These are phyloP conservation scores for Hyphantria cunea DNA, from an alignment of 1,140 invertebrate genomes.

Conservation along the genomic window DNA sequence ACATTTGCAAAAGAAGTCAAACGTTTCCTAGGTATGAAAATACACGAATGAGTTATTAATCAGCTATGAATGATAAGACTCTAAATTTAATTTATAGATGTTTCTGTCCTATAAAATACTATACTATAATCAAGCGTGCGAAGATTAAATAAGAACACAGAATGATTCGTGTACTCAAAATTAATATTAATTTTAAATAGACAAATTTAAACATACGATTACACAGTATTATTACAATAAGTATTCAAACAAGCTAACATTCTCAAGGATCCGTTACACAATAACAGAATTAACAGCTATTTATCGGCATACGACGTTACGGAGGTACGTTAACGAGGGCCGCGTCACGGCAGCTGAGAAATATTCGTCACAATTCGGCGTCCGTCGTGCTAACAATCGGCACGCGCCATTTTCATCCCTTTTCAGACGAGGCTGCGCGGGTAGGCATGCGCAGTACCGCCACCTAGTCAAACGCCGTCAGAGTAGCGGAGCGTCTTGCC, in stretches of 20 bases:
- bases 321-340: constrained; percentile 61
- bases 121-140: no score
- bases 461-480: constrained; percentile 57
- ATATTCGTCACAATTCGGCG: constrained; percentile 53
- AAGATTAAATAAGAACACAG: no score
- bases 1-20: neutral
- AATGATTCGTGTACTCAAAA: no score
- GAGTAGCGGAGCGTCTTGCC: constrained; percentile 56
- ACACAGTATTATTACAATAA: constrained; percentile 19
- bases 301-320: constrained; percentile 58
- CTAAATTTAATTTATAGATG: no score
- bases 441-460: constrained; percentile 63
- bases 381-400: constrained; percentile 45
- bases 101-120: no score
- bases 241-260: constrained; percentile 36
- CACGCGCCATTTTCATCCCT: constrained; percentile 46
- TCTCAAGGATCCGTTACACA: constrained; percentile 48
- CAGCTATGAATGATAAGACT: no score
- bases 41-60: no score
- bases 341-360: constrained; percentile 45
- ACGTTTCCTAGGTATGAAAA: neutral
- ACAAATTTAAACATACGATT: constrained; percentile 12
- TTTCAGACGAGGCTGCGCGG: constrained; percentile 60
- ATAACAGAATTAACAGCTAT: constrained; percentile 72
- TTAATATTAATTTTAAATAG: no score